Base-by-base conservation (phyloP, 2,797 vertebrate species). In the Novumbra hubbsi region DNA sequence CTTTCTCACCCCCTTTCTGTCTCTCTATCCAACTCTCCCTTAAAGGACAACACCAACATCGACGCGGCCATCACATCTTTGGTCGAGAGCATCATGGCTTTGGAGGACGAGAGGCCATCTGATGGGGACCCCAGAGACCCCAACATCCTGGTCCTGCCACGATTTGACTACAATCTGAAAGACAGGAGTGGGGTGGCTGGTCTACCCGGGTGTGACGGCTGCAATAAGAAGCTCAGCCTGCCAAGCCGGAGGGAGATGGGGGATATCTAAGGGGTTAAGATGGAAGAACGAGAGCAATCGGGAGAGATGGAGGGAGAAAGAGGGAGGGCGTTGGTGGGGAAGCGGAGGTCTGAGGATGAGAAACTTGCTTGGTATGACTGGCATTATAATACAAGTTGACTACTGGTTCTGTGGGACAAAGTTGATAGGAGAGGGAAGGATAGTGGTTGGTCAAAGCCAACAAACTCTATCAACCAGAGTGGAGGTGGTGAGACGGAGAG, bases 11-110 rank as follows among this genome's bases (percentile, higher is more conserved):
- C 63, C 12, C 27, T 27, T n/a, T 38, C 48, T 19, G 48, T 16
- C 32, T 5, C 27, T 66, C 8, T 38, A 49, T 52, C 68, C 14
- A 19, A 69, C 17, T 32, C 50, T 12, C 45, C 69, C 63, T 78
- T 68, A 19, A 86, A 94, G 94, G 93, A 95, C 77, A 85, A 94
- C 88, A 92, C 91, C 81, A 95, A 94, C 88, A 92, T 95, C 0
- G 92, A 94, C 11, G 89, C 88, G 0, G 94, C 94, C 78, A 84
- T 94, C 76, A 87, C 83, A 0, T 89, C 91, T 72, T 77, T 95
- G 83, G 90, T 95, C 75, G 88, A 92, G 73, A 90, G 77, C 84
- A 93, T 95, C 82, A 81, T 94, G 86, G 80, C 90, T 0, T 48
- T 66, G 32, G 88, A 94, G 65, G 83, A 84, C 14, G 87, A 90